Evolutionary conservation across 2,113 vertebrate species (phyloP).

Genomic region (Puffinus mauretanicus): DNA sequence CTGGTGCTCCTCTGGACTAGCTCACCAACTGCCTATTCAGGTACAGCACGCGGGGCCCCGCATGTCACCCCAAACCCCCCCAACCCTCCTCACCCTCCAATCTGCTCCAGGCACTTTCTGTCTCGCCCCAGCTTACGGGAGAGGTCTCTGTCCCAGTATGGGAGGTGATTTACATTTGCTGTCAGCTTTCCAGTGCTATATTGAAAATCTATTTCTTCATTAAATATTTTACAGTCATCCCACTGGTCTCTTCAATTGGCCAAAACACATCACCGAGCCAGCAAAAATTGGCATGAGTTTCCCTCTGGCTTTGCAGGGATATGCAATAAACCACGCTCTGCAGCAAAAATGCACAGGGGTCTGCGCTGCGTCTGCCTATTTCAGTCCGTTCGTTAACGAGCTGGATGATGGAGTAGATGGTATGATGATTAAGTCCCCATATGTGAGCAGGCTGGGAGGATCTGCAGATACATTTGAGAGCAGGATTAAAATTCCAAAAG

Average conservation of each 20-base stretch:
- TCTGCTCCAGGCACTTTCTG: not conserved
- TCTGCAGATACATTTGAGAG: not conserved
- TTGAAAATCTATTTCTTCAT: not conserved
- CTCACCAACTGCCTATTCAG: not conserved
- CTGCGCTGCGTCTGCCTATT: not conserved
- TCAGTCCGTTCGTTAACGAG: not conserved
- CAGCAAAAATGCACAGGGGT: not conserved
- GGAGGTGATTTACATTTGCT: not conserved
- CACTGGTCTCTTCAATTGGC: not conserved
- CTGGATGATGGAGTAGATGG: not conserved
- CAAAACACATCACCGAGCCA: not conserved
- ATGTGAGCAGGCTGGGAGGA: slow-evolving; percentile 13
- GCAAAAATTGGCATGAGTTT: not conserved
- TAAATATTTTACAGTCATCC: not conserved
- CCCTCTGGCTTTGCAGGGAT: not conserved
- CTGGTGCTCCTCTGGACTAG: not conserved
- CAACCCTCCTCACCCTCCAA: not conserved
- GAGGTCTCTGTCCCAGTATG: not conserved
- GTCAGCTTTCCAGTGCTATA: not conserved
- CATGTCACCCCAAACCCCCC: rapidly evolving
- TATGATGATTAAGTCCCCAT: not conserved
- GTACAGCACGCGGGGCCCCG: rapidly evolving
- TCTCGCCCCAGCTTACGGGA: not conserved
- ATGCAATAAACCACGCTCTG: not conserved
- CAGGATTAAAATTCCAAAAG: slow-evolving; percentile 51